These are phyloP conservation scores for human DNA, from an alignment of 2,113 vertebrate genomes.

Conservation along the genomic window DNA sequence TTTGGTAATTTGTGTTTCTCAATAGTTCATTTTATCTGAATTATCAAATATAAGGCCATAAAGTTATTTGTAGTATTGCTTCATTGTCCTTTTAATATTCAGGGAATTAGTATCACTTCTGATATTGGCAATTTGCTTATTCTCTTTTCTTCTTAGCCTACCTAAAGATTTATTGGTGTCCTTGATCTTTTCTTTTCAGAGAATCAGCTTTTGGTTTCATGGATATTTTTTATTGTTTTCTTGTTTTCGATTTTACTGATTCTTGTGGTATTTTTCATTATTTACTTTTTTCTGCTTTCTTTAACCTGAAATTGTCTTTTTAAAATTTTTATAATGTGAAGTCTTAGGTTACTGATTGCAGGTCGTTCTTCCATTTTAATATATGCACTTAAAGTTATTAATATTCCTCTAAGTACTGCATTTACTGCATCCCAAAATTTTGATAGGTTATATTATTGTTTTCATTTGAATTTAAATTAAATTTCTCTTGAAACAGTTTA, in stretches of 20 bases:
- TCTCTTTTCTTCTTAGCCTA: not conserved
- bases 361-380: not conserved
- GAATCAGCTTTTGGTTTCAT: not conserved
- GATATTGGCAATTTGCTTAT: not conserved
- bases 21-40: not conserved
- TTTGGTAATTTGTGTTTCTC: not conserved
- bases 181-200: not conserved
- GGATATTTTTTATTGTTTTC: not conserved
- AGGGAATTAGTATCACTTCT: not conserved
- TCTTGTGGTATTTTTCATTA: not conserved
- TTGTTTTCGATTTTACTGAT: not conserved
- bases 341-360: not conserved
- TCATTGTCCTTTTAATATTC: not conserved
- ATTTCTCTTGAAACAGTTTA: not conserved
- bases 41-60: not conserved
- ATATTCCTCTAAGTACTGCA: not conserved
- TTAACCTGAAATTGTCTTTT: not conserved
- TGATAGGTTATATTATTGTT: not conserved
- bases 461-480: not conserved
- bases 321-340: not conserved
- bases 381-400: not conserved
- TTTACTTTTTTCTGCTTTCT: not conserved
- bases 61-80: not conserved
- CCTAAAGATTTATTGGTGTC: not conserved
- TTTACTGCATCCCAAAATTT: not conserved